Conservation (phyloP, 2,888 invertebrate genomes). For the Blera fallax region DNA sequence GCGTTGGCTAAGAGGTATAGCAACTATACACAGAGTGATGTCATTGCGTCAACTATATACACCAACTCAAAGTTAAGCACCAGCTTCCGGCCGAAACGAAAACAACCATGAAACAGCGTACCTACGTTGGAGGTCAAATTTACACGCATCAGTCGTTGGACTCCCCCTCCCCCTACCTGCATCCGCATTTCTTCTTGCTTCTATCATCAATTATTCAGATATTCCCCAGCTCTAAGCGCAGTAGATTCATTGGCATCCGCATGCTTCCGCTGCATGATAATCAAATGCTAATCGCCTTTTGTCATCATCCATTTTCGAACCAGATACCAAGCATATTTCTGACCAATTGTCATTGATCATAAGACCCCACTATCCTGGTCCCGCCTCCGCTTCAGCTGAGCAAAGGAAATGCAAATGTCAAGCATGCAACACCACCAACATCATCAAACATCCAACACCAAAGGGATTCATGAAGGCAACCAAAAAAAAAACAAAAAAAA, state of each 20-base stretch:
- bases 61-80: too few species aligned
- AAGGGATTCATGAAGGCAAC: conserved; percentile 22
- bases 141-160: too few species aligned
- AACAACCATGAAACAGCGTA: too few species aligned
- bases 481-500: background rate
- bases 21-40: too few species aligned
- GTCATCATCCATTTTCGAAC: conserved; percentile 64
- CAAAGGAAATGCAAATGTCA: conserved; percentile 52
- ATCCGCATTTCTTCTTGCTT: conserved; percentile 11
- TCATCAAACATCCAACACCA: conserved; percentile 5
- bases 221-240: conserved; percentile 28
- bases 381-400: conserved; percentile 27
- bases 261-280: conserved; percentile 71
- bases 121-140: too few species aligned
- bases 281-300: conserved; percentile 65
- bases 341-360: conserved; percentile 69
- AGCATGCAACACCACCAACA: conserved; percentile 31
- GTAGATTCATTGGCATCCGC: conserved; percentile 43
- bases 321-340: conserved; percentile 62
- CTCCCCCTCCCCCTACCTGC: too few species aligned
- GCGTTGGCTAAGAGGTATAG: too few species aligned
- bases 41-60: too few species aligned
- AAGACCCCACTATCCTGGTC: conserved; percentile 34
- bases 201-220: conserved; percentile 34
- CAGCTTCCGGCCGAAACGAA: too few species aligned